A percentile compares a stretch with the other conserved stretches of the same genome.
These are phyloP conservation scores for Sminthurinus signatus DNA, from an alignment of 1,140 invertebrate species.

Conservation along the genomic window DNA sequence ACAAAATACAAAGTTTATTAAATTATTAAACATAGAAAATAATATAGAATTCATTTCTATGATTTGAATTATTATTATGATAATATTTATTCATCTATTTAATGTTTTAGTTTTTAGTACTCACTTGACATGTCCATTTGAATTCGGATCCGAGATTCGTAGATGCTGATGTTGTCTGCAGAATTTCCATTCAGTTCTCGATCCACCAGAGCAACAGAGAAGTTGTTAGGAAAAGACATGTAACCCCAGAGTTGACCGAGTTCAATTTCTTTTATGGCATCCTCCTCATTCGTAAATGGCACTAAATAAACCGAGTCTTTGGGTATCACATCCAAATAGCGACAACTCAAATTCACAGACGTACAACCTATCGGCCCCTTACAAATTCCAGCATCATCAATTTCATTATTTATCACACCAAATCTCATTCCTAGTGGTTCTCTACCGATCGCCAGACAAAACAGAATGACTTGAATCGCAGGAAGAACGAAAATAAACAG, in stretches of 20 bases:
- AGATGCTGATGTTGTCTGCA: constrained; percentile 68
- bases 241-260: constrained; percentile 76
- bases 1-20: too few relatives aligned
- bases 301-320: constrained; percentile 50
- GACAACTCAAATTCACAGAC: constrained; percentile 64
- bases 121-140: constrained; percentile 89
- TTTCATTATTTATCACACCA: constrained; percentile 79
- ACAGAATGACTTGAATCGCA: constrained; percentile 88
- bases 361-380: constrained; percentile 56
- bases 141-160: constrained; percentile 71
- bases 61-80: not conserved
- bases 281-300: constrained; percentile 56
- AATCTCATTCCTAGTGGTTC: constrained; percentile 77
- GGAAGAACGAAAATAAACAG: constrained; percentile 87
- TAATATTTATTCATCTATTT: not conserved
- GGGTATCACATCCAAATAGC: constrained; percentile 62
- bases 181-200: constrained; percentile 61
- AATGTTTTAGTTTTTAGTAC: too few relatives aligned
- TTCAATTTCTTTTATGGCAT: constrained; percentile 63
- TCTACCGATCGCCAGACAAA: constrained; percentile 87
- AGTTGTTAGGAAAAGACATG: constrained; percentile 76
- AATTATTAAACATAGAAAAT: too few relatives aligned
- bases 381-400: constrained; percentile 51
- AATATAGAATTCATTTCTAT: too few relatives aligned
- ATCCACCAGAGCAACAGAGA: constrained; percentile 68